Conservation (phyloP, 2,113 vertebrate species). For the Ptilorrhoa leucosticta region DNA sequence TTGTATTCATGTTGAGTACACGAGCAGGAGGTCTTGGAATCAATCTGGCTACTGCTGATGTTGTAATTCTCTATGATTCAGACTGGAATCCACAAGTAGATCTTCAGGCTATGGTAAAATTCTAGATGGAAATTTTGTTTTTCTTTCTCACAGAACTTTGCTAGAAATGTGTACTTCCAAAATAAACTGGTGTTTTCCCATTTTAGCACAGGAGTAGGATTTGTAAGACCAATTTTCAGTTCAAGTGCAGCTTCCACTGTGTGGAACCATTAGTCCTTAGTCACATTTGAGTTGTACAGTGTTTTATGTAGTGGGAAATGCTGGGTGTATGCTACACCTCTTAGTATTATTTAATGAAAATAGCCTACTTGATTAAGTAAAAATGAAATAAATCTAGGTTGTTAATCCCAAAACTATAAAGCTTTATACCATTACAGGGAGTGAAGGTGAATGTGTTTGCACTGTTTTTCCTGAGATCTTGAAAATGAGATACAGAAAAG, state of each 20-base stretch:
- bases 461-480: neutral
- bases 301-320: neutral
- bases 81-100: slow-evolving; percentile 99
- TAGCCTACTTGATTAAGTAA: neutral
- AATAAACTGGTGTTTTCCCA: neutral
- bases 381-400: neutral
- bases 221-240: neutral
- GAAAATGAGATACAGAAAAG: neutral
- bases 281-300: neutral
- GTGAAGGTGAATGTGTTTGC: neutral
- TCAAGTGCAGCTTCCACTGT: neutral
- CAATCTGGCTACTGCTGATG: slow-evolving; percentile 96
- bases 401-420: neutral
- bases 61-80: slow-evolving; percentile 97
- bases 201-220: neutral
- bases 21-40: slow-evolving; percentile 96
- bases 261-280: neutral
- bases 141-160: neutral
- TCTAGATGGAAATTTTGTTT: fast-evolving
- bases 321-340: neutral
- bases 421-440: neutral
- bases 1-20: slow-evolving; percentile 97
- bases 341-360: neutral
- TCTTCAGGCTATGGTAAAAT: slow-evolving; percentile 94
- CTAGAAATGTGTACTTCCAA: neutral